Evolutionary conservation across 2,888 invertebrate species (phyloP).

Genomic region (Ornithoptera alexandrae): DNA sequence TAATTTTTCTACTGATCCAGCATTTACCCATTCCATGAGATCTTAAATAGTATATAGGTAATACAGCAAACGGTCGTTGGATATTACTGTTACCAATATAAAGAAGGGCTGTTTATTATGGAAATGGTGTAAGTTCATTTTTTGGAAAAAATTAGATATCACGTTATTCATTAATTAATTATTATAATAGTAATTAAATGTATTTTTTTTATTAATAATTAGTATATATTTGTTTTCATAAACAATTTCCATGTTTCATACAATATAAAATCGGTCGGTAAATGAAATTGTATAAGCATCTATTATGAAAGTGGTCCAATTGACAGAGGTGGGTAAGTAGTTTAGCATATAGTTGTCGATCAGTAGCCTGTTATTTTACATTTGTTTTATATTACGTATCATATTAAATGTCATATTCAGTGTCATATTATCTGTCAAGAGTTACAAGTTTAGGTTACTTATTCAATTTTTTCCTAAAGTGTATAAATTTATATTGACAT

Average conservation of each 20-base stretch:
- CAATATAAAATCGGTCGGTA: conserved; percentile 24
- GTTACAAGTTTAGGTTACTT: background rate
- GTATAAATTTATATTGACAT: conserved; percentile 16
- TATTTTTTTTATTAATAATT: too few relatives aligned
- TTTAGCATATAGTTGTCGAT: conserved; percentile 9
- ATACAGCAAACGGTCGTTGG: too few relatives aligned
- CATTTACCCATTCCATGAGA: too few relatives aligned
- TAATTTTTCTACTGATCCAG: too few relatives aligned
- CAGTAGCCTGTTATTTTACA: conserved; percentile 13
- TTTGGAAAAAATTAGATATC: background rate
- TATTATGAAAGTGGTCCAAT: too few relatives aligned
- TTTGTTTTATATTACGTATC: conserved; percentile 4
- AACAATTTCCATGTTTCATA: conserved; percentile 18
- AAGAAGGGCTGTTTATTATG: background rate
- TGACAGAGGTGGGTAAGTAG: too few relatives aligned
- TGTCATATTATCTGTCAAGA: background rate
- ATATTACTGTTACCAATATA: too few relatives aligned
- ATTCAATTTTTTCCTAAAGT: conserved; percentile 13
- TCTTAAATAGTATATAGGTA: too few relatives aligned
- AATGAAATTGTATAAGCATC: conserved; percentile 14
- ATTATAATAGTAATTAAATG: too few relatives aligned
- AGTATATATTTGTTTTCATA: conserved; percentile 7
- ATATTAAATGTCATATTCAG: background rate
- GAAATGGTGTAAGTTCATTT: conserved; percentile 14
- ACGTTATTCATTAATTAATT: too few relatives aligned